Evolutionary conservation across 2,888 invertebrate species (phyloP), one percentile per base, ranked within the genome.

Genomic region (Dicyrtomina minuta): DNA sequence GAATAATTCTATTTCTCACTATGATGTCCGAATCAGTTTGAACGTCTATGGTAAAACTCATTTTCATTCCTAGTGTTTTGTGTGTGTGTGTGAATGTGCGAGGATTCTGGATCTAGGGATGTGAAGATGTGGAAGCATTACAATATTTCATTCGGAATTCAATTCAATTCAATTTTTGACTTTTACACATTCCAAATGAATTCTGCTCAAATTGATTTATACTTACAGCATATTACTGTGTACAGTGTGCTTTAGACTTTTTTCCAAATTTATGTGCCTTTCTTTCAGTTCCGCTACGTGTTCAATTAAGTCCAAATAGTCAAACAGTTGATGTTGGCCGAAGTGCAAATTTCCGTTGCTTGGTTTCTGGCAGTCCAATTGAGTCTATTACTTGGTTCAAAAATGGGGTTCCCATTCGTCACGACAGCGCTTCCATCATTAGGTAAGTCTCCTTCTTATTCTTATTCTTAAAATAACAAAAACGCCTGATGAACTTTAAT

Each of bases 1-100:
- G 68, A 93, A 93, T 84, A 96, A 95, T 82, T 90, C 91, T 8
- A 90, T 91, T 1, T 95, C 94, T 27, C 90, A 89, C 79, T 90
- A 91, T 81, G 89, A 89, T 51, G 88, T 90, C 56, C 87, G 90
- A 80, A 89, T 91, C 78, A 88, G 89, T 20, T 84, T 93, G 73
- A 87, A 88, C 77, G 90, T 93, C 72, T 90, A 90, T 82, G 89
- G 90, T 90, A n/a, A n/a, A n/a, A n/a, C n/a, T n/a, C n/a, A n/a
- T n/a, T n/a, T n/a, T n/a, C n/a, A n/a, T n/a, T n/a, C n/a, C n/a
- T n/a, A n/a, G n/a, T n/a, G n/a, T n/a, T n/a, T n/a, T n/a, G n/a
- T n/a, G n/a, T n/a, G n/a, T n/a, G n/a, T n/a, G n/a, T n/a, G n/a
- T n/a, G n/a, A n/a, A n/a, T n/a, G n/a, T n/a, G n/a, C n/a, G n/a